Conservation (phyloP, 35 echinoderm and acorn worm genomes). For the Heliocidaris erythrogramma region DNA sequence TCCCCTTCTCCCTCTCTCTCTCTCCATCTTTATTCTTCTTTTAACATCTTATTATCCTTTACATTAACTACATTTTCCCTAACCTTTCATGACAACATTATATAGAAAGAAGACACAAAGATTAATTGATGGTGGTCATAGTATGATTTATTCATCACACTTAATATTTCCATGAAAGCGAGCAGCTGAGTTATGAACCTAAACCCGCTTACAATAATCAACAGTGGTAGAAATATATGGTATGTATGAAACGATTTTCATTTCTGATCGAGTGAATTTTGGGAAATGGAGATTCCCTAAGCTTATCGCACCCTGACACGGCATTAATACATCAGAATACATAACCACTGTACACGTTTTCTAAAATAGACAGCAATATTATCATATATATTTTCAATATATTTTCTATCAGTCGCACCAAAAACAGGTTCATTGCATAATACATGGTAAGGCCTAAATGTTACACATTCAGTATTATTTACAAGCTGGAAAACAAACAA, state of each 20-base stretch:
- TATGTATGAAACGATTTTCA: not conserved
- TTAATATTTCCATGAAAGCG: not conserved
- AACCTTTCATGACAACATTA: not conserved
- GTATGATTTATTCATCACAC: not conserved
- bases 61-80: no score
- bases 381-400: constrained; percentile 24
- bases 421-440: constrained; percentile 37
- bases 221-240: not conserved
- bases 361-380: constrained; percentile 28
- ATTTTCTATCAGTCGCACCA: constrained; percentile 29
- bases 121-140: not conserved
- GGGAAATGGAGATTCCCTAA: no score
- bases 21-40: not conserved
- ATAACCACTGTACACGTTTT: not conserved
- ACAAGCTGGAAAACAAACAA: constrained; percentile 38
- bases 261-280: not conserved
- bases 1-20: not conserved
- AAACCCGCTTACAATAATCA: not conserved
- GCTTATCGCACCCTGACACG: not conserved
- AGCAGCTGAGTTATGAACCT: not conserved
- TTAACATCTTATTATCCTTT: no score
- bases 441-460: constrained; percentile 39
- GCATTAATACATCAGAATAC: not conserved
- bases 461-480: constrained; percentile 14
- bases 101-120: not conserved